Evolutionary conservation across 2,888 invertebrate species (phyloP).

Genomic region (Endotricha flammealis): DNA sequence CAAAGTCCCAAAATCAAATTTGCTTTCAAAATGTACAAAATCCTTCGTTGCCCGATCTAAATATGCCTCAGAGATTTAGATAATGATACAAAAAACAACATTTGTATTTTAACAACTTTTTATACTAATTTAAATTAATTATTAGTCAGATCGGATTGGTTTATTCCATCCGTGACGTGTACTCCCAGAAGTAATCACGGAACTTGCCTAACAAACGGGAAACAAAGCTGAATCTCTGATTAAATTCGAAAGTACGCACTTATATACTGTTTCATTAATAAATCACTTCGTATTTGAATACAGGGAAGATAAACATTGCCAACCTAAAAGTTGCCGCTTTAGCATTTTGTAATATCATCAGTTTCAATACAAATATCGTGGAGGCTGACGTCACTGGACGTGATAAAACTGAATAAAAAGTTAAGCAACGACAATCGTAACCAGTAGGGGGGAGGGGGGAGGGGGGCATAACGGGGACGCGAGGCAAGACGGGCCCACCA

Average conservation of each 20-base stretch:
- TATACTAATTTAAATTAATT: too few species aligned
- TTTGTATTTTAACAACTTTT: too few species aligned
- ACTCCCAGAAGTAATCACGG: conserved; percentile 45
- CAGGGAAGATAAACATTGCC: conserved; percentile 16
- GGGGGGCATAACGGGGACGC: too few species aligned
- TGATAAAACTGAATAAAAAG: too few species aligned
- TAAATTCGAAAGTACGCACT: conserved; percentile 30
- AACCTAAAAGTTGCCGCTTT: conserved; percentile 4
- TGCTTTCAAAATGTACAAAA: too few species aligned
- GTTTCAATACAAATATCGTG: not conserved
- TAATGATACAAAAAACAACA: too few species aligned
- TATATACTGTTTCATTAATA: conserved; percentile 28
- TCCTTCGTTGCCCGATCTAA: too few species aligned
- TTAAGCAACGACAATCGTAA: too few species aligned
- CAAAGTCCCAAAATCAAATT: too few species aligned
- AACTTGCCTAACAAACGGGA: conserved; percentile 41
- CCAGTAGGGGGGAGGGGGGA: too few species aligned
- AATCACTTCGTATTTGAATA: conserved; percentile 24
- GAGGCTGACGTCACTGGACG: not conserved
- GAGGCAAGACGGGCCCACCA: too few species aligned
- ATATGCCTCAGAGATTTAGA: too few species aligned
- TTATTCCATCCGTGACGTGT: conserved; percentile 27
- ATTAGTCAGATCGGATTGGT: conserved; percentile 35
- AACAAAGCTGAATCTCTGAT: conserved; percentile 34
- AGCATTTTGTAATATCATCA: not conserved